phyloP scores from a whole-genome alignment of 2,888 invertebrate genomes.

The Hypolimnas misippus region DNA sequence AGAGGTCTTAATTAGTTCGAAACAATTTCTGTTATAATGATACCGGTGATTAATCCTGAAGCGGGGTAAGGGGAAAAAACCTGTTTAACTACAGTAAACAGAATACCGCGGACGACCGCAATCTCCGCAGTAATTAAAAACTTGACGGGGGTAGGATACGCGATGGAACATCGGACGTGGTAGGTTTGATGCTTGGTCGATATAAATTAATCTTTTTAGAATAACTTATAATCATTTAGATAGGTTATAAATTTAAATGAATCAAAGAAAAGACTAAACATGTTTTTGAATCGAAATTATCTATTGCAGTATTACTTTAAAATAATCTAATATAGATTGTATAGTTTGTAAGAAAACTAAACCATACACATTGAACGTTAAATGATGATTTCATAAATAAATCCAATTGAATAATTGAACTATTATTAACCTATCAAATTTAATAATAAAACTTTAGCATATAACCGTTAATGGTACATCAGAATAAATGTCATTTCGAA shows the following conservation, averaged over 20 bases:
- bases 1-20: slow-evolving; percentile 29
- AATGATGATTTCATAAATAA: too few relatives aligned
- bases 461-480: neutral
- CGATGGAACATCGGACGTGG: slow-evolving; percentile 19
- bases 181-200: slow-evolving; percentile 8
- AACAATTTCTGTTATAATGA: slow-evolving; percentile 24
- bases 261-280: too few relatives aligned
- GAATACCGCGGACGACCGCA: slow-evolving; percentile 49
- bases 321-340: too few relatives aligned
- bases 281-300: too few relatives aligned
- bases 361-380: too few relatives aligned
- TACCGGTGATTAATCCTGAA: slow-evolving; percentile 26
- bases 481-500: neutral
- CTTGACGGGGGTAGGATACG: slow-evolving; percentile 50
- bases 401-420: too few relatives aligned
- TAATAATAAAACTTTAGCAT: neutral
- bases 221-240: neutral
- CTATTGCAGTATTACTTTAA: too few relatives aligned
- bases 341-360: too few relatives aligned
- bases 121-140: slow-evolving; percentile 68
- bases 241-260: too few relatives aligned
- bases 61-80: slow-evolving; percentile 25
- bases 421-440: too few relatives aligned
- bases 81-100: slow-evolving; percentile 36
- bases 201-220: neutral